These are phyloP conservation scores for Conistra vaccinii DNA, from an alignment of 2,888 invertebrate species.

Conservation along the genomic window DNA sequence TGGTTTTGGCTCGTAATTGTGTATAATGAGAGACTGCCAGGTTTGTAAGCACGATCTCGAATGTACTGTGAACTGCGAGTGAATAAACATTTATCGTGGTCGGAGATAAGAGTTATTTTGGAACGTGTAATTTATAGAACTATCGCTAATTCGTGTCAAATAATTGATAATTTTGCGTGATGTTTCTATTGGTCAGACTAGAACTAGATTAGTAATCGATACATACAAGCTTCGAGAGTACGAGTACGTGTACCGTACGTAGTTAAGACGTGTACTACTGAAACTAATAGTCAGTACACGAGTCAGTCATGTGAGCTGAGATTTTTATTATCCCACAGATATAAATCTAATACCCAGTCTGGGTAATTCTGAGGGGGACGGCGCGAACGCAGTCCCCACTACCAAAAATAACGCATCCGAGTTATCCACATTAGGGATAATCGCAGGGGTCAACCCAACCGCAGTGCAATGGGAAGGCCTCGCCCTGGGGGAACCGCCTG, in stretches of 20 bases:
- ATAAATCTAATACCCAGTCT: too few species aligned
- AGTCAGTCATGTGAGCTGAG: too few species aligned
- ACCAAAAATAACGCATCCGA: conserved; percentile 58
- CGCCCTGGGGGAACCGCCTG: conserved; percentile 59
- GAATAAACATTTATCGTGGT: conserved; percentile 17
- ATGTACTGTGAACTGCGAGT: conserved; percentile 37
- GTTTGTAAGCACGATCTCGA: conserved; percentile 45
- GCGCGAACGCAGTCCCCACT: conserved; percentile 61
- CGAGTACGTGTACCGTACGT: neutral
- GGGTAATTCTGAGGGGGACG: conserved; percentile 34
- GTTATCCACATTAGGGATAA: conserved; percentile 57
- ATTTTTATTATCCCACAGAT: too few species aligned
- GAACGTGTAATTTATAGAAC: conserved; percentile 21
- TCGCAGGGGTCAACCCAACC: conserved; percentile 56
- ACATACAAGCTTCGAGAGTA: neutral
- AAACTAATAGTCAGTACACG: too few species aligned
- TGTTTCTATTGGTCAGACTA: neutral
- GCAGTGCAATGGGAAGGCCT: conserved; percentile 55
- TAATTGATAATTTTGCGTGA: neutral
- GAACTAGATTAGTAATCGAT: too few species aligned
- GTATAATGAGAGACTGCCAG: conserved; percentile 43
- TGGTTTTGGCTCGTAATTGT: conserved; percentile 55
- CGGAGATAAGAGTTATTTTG: conserved; percentile 11
- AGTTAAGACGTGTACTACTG: too few species aligned
- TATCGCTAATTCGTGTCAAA: neutral